Conservation (phyloP, 92 coral and sea anemone genomes). For the Umimayanthus kanabou region DNA sequence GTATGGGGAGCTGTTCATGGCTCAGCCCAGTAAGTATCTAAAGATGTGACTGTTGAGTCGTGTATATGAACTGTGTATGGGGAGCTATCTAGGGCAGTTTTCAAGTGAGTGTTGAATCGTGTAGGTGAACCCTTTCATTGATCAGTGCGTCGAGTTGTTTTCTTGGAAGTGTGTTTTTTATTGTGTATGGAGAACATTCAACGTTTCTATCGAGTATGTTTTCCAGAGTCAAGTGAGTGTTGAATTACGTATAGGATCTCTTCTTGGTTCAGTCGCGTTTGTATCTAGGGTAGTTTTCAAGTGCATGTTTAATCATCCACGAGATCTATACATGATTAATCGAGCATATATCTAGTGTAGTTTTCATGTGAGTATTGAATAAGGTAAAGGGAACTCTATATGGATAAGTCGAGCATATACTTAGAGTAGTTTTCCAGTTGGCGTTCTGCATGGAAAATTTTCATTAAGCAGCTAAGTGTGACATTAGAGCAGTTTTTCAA, state of each 20-base stretch:
- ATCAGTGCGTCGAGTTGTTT: conserved; percentile 44
- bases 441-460: not conserved
- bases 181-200: conserved; percentile 36
- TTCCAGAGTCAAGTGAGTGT: too few relatives aligned
- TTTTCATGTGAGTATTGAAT: too few relatives aligned
- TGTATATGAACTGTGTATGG: conserved; percentile 39
- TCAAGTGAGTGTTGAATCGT: not conserved
- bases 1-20: conserved; percentile 42
- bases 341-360: not conserved
- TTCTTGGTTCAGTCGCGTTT: conserved; percentile 13
- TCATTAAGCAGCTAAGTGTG: conserved; percentile 46
- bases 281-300: not conserved
- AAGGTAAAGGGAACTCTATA: conserved; percentile 41
- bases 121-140: conserved; percentile 45
- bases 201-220: conserved; percentile 33
- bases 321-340: conserved; percentile 45
- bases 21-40: conserved; percentile 29
- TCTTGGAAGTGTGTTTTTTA: not conserved
- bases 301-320: too few relatives aligned
- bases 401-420: conserved; percentile 42
- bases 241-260: too few relatives aligned
- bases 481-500: not conserved
- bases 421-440: not conserved
- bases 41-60: too few relatives aligned
- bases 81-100: conserved; percentile 23